Percentiles rank a stretch among this genome's conserved stretches.
These are phyloP conservation scores for Reinhardtius hippoglossoides DNA, from an alignment of 2,113 vertebrate genomes.

Conservation along the genomic window DNA sequence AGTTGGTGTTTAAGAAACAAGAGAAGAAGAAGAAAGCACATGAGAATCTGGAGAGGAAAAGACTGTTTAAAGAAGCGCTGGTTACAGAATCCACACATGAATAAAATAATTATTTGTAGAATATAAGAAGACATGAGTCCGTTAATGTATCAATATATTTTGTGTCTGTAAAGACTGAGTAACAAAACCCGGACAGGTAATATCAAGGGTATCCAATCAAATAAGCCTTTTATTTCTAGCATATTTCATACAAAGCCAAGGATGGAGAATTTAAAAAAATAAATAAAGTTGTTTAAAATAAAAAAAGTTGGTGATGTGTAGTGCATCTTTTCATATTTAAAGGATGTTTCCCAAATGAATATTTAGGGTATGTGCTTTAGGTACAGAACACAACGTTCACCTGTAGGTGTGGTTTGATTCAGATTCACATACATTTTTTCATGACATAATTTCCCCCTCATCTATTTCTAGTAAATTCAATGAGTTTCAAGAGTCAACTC, in stretches of 20 bases:
- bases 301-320: slow-evolving; percentile 9
- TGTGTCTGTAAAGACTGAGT: not conserved
- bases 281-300: not conserved
- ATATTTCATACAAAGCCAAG: not conserved
- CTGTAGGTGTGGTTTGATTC: too few species aligned
- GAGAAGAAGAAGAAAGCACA: slow-evolving; percentile 88
- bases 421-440: too few species aligned
- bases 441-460: too few species aligned
- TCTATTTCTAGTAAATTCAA: too few species aligned
- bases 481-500: too few species aligned
- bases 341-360: not conserved
- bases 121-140: not conserved
- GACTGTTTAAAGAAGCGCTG: slow-evolving; percentile 83
- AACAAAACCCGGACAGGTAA: not conserved
- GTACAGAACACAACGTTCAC: too few species aligned
- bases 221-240: too few species aligned
- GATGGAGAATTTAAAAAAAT: not conserved
- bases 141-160: not conserved
- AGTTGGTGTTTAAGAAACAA: slow-evolving; percentile 85
- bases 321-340: not conserved
- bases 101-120: slow-evolving; percentile 31
- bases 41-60: slow-evolving; percentile 90
- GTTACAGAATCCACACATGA: slow-evolving; percentile 48
- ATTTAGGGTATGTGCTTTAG: not conserved
- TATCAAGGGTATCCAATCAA: too few species aligned